phyloP scores from a whole-genome alignment of 2,888 invertebrate species.

The Drosophila ustulata region DNA sequence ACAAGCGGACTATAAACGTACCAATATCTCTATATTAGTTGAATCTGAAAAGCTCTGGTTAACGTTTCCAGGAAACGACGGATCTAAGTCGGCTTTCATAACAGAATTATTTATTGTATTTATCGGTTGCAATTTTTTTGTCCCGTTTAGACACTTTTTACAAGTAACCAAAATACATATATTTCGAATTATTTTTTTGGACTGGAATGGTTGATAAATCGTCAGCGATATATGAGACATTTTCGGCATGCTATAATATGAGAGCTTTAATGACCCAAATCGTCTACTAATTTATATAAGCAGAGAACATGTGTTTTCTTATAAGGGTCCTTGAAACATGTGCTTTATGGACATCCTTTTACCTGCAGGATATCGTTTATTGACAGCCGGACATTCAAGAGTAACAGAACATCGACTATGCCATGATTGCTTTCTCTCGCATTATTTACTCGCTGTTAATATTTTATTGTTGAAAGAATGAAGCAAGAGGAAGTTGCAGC shows the following conservation, averaged over 20 bases:
- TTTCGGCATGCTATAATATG: too few relatives aligned
- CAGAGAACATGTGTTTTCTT: background rate
- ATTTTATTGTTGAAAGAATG: conserved; percentile 75
- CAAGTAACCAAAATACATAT: background rate
- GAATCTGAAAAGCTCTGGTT: conserved; percentile 16
- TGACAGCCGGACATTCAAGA: conserved; percentile 37
- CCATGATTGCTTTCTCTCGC: conserved; percentile 45
- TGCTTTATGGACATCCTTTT: background rate
- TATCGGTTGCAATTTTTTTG: conserved; percentile 10
- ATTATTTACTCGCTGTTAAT: conserved; percentile 73
- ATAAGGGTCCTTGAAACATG: background rate
- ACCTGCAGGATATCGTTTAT: conserved; percentile 22
- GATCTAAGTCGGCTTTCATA: conserved; percentile 26
- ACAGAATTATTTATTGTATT: conserved; percentile 33
- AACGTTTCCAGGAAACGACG: conserved; percentile 63
- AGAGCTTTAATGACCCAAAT: background rate
- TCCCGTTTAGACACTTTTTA: background rate
- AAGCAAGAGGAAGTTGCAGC: conserved; percentile 73
- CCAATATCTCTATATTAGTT: background rate
- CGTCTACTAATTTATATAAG: background rate
- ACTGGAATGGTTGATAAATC: too few relatives aligned
- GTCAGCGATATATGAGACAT: too few relatives aligned
- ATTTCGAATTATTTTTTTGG: background rate
- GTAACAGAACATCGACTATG: conserved; percentile 35
- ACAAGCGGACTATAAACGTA: conserved; percentile 9